Conservation (phyloP, 2,797 vertebrate species). For the Platalea minor region DNA sequence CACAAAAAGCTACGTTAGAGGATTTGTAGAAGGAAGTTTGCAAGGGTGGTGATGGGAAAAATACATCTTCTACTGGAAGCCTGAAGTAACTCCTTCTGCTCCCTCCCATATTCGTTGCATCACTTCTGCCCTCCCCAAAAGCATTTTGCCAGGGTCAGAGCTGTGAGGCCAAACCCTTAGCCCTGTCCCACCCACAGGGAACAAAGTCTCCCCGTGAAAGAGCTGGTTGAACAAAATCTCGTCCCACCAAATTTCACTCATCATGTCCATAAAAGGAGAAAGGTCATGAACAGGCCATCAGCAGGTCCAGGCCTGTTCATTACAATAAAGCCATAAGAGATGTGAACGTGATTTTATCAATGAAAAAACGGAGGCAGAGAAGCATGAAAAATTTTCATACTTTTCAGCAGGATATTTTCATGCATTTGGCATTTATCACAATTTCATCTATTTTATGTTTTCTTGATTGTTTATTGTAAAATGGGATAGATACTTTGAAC, state of each 20-base stretch:
- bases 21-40: neutral
- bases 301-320: neutral
- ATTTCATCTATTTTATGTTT: conserved; percentile 44
- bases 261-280: neutral
- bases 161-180: neutral
- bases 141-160: neutral
- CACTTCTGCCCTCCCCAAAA: neutral
- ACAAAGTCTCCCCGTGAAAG: neutral
- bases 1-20: neutral
- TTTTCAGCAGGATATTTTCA: neutral
- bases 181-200: neutral
- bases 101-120: neutral
- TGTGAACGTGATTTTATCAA: neutral
- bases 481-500: neutral
- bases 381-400: neutral
- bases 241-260: neutral
- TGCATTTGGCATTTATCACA: conserved; percentile 25
- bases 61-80: neutral
- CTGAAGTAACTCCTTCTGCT: neutral
- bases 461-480: conserved; percentile 29
- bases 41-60: neutral
- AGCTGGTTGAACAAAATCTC: neutral
- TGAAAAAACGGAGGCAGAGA: neutral
- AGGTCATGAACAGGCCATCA: neutral
- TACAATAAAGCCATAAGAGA: neutral